Conservation (phyloP, 2,113 vertebrate species). For the Cricetomys ansorgei region DNA sequence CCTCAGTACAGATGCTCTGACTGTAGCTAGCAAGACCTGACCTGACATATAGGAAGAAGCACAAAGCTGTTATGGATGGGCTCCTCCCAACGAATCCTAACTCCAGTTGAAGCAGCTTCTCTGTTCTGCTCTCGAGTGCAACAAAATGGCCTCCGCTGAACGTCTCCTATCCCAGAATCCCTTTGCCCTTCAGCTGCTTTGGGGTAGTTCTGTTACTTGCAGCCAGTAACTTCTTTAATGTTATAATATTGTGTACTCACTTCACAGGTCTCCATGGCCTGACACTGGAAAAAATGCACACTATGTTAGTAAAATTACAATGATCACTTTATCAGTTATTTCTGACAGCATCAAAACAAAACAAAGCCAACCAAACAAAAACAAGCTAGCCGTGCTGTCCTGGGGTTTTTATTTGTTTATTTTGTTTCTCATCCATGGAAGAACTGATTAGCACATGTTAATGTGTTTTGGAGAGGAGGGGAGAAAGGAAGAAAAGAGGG, state of each 20-base stretch:
- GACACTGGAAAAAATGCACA: background rate
- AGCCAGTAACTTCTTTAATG: background rate
- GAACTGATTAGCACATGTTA: background rate
- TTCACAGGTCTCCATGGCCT: background rate
- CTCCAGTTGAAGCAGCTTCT: background rate
- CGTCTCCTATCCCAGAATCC: accelerated
- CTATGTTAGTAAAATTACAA: background rate
- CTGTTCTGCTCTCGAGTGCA: background rate
- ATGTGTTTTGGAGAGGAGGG: background rate
- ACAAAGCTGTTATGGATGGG: too few relatives aligned
- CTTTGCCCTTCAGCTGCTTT: background rate
- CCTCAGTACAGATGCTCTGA: background rate
- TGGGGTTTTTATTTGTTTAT: background rate
- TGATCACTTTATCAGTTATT: background rate
- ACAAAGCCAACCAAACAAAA: background rate
- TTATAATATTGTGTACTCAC: background rate
- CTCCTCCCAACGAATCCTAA: background rate
- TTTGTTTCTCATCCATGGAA: background rate
- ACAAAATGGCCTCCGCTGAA: background rate
- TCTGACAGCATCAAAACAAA: background rate
- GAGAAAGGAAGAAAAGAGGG: background rate
- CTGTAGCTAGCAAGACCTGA: background rate
- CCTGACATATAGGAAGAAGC: background rate
- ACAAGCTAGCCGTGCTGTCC: background rate
- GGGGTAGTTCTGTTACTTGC: background rate